These are phyloP conservation scores for Lepilemur septentrionalis DNA, from an alignment of 2,797 vertebrate species.

Conservation along the genomic window DNA sequence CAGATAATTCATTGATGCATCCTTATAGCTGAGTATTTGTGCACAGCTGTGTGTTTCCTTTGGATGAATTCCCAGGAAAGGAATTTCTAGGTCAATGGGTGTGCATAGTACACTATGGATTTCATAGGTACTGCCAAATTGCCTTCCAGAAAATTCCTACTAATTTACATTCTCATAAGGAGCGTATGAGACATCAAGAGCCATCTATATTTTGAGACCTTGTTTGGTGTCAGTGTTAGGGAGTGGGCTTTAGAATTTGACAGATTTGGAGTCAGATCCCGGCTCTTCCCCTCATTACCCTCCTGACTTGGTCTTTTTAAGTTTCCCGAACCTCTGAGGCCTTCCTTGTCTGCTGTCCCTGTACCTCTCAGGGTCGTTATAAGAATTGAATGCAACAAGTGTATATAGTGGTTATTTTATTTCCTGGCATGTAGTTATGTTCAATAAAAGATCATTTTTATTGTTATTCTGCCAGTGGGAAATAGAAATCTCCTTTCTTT, in stretches of 20 bases:
- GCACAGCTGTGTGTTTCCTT: constrained; percentile 17
- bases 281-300: neutral
- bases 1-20: neutral
- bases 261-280: neutral
- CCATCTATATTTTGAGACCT: constrained; percentile 17
- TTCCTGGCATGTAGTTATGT: neutral
- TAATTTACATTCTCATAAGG: neutral
- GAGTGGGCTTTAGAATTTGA: constrained; percentile 27
- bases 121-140: constrained; percentile 18
- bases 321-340: neutral
- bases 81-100: neutral
- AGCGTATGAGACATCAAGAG: neutral
- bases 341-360: neutral
- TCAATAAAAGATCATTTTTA: constrained; percentile 13
- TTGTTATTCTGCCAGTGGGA: neutral
- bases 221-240: neutral
- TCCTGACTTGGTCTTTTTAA: constrained; percentile 12
- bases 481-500: constrained; percentile 10
- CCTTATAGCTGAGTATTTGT: constrained; percentile 6
- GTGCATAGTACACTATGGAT: neutral
- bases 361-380: neutral
- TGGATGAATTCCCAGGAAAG: neutral
- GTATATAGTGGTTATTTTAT: neutral
- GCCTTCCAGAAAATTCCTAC: constrained; percentile 28
- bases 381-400: neutral